Base-by-base conservation (phyloP, 92 coral and sea anemone species). In the Muricea muricata region DNA sequence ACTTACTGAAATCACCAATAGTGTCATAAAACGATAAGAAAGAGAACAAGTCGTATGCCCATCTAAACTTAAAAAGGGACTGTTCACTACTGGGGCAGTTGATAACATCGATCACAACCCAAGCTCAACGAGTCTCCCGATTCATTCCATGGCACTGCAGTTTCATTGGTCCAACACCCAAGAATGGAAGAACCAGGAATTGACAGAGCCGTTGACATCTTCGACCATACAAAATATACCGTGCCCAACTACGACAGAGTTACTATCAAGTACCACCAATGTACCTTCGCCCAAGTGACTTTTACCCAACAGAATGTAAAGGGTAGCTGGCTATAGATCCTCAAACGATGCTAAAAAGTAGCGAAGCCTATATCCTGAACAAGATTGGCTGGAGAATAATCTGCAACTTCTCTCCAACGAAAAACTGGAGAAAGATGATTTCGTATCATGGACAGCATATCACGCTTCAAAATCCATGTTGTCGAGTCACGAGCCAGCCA, bases 31-130 rank as follows among this genome's bases (percentile, higher is more conserved):
- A 39, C 58, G 37, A 30, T 80, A 50, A 42, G 61, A 68, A 52
- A 57, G 33, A 6, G 63, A 85, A 14, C 60, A 11, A 24, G 32
- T 73, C 55, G 87, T 52, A 12, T 84, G 77, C 28, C 81, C 71
- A n/a, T 46, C 76, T 5, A 70, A 37, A 20, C 23, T 75, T 35
- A 18, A 71, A 6, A 11, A 35, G 30, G 42, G 76, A 35, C 61
- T 80, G 23, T 80, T 80, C 46, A 80, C 85, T 7, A 41, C 63
- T 24, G 90, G 87, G 17, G 87, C 76, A 3, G 65, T 73, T 2
- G 83, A 81, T 29, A 87, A 81, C 45, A 81, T 87, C n/a, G 90
- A 87, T 60, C 56, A 73, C 39, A 81, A 87, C 48, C 87, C 87
- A 9, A 81, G 83, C 52, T 81, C 87, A 6, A 28, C 83, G 20